Evolutionary conservation across 1,140 invertebrate genomes (phyloP), one percentile per base, ranked within the genome.

Genomic region (Drosophila littoralis): DNA sequence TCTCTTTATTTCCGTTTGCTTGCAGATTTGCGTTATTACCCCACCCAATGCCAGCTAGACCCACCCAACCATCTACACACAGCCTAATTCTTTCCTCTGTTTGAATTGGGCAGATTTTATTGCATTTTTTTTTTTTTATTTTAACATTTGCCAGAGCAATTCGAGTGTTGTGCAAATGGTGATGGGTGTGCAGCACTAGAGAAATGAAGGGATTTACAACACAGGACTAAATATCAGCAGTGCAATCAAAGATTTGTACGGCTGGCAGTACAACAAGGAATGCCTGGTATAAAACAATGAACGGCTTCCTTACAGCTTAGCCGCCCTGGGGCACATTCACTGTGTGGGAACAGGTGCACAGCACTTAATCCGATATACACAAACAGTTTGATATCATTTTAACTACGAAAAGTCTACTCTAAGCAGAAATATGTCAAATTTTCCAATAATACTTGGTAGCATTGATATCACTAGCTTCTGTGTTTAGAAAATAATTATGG

Each of bases 91-190:
- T 17, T 22, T 48, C 15, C 28, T 10, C 10, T 43, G 57, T 51
- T 75, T 76, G 84, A 83, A 83, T 88, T 83, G 82, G 79, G 72
- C 83, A 83, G 82, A 86, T 88, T 88, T 79, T 82, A 51, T 77
- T 73, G 51, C 48, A 46, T 28, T 12, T 51, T 57, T 75, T 38
- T 51, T 48, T 69, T 74, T 54, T 22, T 28, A 28, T 28, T 28
- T 28, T 45, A 70, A 77, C 40, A 52, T 33, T 59, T 59, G 9
- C 54, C 35, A 52, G 58, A 75, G 63, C 61, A 83, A 84, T 84
- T 84, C 63, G 22, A 57, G 78, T 70, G 66, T 79, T 68, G 70
- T 84, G 76, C 75, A 55, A 66, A 48, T 75, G 59, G 61, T 32
- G 6, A 22, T 46, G 40, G n/a, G 13, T 38, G 33, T 38, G 13